phyloP scores from a whole-genome alignment of 2,888 invertebrate genomes.

The Mylabris sibirica region DNA sequence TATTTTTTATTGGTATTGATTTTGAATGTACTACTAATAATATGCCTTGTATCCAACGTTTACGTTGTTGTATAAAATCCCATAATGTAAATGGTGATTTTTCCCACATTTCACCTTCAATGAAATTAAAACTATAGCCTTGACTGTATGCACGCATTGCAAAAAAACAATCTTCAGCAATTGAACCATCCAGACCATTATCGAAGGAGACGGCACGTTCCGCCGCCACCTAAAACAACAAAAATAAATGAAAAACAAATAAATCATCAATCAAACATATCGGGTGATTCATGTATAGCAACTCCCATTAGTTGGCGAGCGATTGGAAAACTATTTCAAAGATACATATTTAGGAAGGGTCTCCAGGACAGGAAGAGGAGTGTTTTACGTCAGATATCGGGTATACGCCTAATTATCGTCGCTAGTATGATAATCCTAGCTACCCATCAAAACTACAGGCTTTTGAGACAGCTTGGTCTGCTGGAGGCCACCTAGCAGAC shows the following conservation, averaged over 20 bases:
- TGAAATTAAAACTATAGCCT: constrained; percentile 92
- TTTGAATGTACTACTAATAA: constrained; percentile 87
- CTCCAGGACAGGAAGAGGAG: no score
- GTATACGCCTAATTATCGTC: no score
- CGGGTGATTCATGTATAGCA: no score
- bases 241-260: no score
- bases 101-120: constrained; percentile 99
- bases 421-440: no score
- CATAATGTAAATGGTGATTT: constrained; percentile 94
- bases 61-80: constrained; percentile 96
- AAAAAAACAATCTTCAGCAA: constrained; percentile 98
- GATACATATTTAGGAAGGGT: no score
- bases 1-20: constrained; percentile 79
- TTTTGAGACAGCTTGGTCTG: no score
- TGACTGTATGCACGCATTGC: constrained; percentile 93
- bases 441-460: no score
- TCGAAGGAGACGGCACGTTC: constrained; percentile 93
- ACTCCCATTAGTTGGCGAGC: no score
- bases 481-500: no score
- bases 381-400: no score
- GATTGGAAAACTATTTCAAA: no score
- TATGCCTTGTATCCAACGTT: constrained; percentile 95
- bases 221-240: constrained; percentile 77
- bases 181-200: constrained; percentile 94
- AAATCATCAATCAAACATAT: neutral